A percentile compares a stretch with the other conserved stretches of the same genome.
These are phyloP conservation scores for Ctenodactylus gundi DNA, from an alignment of 2,113 vertebrate genomes.

Conservation along the genomic window DNA sequence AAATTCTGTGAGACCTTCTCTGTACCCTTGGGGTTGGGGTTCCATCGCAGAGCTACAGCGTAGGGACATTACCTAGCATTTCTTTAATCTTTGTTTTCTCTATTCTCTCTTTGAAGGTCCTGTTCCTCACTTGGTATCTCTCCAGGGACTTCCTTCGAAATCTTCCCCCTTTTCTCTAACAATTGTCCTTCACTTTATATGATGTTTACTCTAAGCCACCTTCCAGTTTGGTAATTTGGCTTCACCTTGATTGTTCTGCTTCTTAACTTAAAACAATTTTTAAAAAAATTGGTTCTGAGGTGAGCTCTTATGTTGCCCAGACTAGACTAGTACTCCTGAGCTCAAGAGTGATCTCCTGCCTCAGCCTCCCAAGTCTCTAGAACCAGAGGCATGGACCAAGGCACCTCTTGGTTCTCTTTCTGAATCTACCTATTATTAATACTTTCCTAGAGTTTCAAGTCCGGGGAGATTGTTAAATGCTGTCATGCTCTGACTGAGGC, in stretches of 20 bases:
- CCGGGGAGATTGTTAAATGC: fast-evolving
- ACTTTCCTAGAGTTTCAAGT: background rate
- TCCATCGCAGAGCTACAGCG: background rate
- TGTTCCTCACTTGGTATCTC: background rate
- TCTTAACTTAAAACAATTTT: background rate
- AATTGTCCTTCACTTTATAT: fast-evolving
- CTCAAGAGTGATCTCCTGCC: no score
- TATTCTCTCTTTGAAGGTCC: background rate
- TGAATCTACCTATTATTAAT: background rate
- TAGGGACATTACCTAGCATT: background rate
- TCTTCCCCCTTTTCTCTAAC: background rate
- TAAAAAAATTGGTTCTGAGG: no score
- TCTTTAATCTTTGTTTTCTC: background rate
- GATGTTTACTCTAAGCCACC: background rate
- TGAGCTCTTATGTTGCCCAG: background rate
- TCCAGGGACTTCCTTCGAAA: background rate
- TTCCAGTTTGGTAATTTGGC: background rate
- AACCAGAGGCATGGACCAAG: no score
- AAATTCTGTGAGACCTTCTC: background rate
- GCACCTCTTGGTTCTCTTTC: no score
- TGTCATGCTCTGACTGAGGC: no score
- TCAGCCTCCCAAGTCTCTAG: no score
- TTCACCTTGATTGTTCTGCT: fast-evolving
- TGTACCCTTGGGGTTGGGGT: background rate
- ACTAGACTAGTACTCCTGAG: background rate